phyloP scores from a whole-genome alignment of 1,140 invertebrate genomes.

The Caerostris darwini region DNA sequence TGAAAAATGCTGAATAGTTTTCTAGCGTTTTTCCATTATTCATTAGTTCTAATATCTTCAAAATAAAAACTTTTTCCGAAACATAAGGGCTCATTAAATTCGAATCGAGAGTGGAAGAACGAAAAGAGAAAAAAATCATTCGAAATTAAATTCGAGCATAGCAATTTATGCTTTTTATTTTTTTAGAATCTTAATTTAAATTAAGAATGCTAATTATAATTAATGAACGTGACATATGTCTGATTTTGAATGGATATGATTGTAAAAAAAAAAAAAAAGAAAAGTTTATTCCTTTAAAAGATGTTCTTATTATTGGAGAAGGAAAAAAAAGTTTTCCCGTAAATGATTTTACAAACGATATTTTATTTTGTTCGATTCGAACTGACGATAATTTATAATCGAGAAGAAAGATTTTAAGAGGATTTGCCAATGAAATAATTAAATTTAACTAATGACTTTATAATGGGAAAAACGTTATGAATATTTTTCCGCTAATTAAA shows the following conservation, averaged over 20 bases:
- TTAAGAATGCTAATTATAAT: conserved; percentile 44
- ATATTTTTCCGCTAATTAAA: too few species aligned
- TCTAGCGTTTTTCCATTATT: conserved; percentile 22
- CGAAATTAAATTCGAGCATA: conserved; percentile 13
- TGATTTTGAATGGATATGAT: not conserved
- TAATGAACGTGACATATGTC: conserved; percentile 46
- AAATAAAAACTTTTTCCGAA: not conserved
- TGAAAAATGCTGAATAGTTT: not conserved
- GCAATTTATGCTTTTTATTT: not conserved
- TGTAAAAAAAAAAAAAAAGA: not conserved
- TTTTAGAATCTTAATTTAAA: conserved; percentile 28
- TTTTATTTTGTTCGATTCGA: too few species aligned
- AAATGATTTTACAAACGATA: too few species aligned
- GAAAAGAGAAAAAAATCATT: not conserved
- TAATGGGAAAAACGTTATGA: too few species aligned
- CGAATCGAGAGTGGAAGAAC: not conserved
- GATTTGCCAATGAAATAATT: too few species aligned
- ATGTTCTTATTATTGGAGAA: not conserved
- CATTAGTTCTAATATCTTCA: not conserved
- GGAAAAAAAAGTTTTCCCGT: too few species aligned
- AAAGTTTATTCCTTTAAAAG: not conserved
- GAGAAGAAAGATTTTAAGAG: too few species aligned
- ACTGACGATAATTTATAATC: too few species aligned
- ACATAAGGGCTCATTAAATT: conserved; percentile 28
- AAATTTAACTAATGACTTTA: too few species aligned